Conservation (phyloP, 2,888 invertebrate species). For the Drosophila atripex region DNA sequence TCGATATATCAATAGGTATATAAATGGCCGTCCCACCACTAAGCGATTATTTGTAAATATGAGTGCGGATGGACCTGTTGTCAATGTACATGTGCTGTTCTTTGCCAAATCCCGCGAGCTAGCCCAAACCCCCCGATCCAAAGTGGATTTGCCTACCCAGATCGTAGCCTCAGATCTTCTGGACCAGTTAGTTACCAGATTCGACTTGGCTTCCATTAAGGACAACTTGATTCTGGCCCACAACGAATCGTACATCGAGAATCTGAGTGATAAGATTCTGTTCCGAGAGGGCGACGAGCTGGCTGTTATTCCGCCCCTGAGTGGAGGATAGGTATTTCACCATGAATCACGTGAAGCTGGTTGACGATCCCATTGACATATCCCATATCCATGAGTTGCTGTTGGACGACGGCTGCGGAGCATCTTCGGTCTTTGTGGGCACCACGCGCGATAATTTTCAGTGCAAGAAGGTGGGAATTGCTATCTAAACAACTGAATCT, state of each 20-base stretch:
- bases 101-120: conserved; percentile 96
- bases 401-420: conserved; percentile 91
- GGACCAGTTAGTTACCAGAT: conserved; percentile 86
- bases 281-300: conserved; percentile 90
- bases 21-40: background rate
- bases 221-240: conserved; percentile 91
- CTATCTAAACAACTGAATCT: conserved; percentile 5
- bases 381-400: conserved; percentile 88
- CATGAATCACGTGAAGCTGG: conserved; percentile 90
- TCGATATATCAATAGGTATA: background rate
- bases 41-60: conserved; percentile 17
- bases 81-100: conserved; percentile 89
- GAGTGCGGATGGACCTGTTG: conserved; percentile 28
- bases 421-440: conserved; percentile 94
- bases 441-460: conserved; percentile 94
- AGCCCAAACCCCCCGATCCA: conserved; percentile 87
- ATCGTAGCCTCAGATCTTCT: conserved; percentile 86
- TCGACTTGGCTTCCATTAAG: conserved; percentile 88
- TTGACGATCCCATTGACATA: conserved; percentile 87
- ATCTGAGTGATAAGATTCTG: conserved; percentile 85
- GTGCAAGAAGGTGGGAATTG: conserved; percentile 87
- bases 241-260: conserved; percentile 91
- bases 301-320: conserved; percentile 96
- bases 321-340: conserved; percentile 90
- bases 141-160: conserved; percentile 83